Evolutionary conservation across 2,113 vertebrate species (phyloP), one percentile per base, ranked within the genome.

Genomic region (Andinoacara biseriatus): DNA sequence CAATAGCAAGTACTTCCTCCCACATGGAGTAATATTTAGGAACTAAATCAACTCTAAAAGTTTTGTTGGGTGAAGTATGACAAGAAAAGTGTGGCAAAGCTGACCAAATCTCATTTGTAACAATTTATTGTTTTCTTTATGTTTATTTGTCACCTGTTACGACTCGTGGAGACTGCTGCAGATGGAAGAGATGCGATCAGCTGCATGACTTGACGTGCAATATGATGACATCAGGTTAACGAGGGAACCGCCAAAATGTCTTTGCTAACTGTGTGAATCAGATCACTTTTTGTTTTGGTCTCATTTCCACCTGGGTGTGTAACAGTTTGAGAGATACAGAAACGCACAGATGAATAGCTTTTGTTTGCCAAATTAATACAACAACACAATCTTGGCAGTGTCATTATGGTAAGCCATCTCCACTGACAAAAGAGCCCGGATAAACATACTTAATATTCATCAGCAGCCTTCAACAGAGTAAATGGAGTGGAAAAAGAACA

Each of bases 401-500:
- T 91, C 91, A 89, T 93, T 92, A 90, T 65, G 84, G 86, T 81
- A 82, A 83, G 86, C 83, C 86, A 90, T 92, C 90, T 91, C 62
- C 65, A 18, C 76, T 86, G 86, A 93, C 89, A 94, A 92, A 88
- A 59, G 74, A 84, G 78, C 69, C 52, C 56, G 85, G 63, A 90
- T 91, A 94, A 95, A 95, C 94, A 93, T 65, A 85, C 90, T 95
- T 95, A 94, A 94, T 94, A 95, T 96, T 95, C 94, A 94, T 95
- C 83, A 93, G 88, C 82, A 87, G 85, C 74, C 63, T 87, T 91
- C 78, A 85, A 76, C 80, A 22, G 59, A 90, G 76, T 74, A 93
- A 94, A 94, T 91, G 86, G 90, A 92, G 90, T 89, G 90, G 86
- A 89, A 89, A 92, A 88, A 62, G 80, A 89, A 91, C 69, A 89